Conservation (phyloP, 2,888 invertebrate genomes). For the Acanthococcus lagerstroemiae region DNA sequence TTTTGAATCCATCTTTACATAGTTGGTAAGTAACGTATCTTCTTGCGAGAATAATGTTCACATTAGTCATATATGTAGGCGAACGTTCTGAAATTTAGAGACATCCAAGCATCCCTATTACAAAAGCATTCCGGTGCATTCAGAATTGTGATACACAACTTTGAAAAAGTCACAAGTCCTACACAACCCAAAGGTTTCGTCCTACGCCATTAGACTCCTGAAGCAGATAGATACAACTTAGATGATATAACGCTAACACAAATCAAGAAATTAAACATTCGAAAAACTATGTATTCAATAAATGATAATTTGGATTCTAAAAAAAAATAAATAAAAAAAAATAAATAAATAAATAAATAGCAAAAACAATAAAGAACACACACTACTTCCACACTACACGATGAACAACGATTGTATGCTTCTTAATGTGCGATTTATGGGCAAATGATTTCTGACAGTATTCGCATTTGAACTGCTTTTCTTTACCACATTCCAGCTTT, state of each 20-base stretch:
- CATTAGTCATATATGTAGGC: no score
- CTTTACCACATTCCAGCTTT: constrained; percentile 43
- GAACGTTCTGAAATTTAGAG: no score
- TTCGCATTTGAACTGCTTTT: constrained; percentile 26
- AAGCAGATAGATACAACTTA: no score
- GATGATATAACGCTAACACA: background rate
- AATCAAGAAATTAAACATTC: background rate
- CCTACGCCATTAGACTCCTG: no score
- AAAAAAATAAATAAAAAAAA: background rate
- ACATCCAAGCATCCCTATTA: no score
- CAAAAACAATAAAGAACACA: background rate
- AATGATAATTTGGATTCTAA: background rate
- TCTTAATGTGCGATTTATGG: constrained; percentile 14
- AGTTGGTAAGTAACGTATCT: no score
- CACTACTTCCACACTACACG: background rate
- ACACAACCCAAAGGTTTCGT: no score
- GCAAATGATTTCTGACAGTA: constrained; percentile 25
- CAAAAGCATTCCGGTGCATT: no score
- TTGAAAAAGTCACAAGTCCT: no score
- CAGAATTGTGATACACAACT: no score
- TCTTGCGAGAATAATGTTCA: no score
- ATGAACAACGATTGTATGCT: constrained; percentile 21
- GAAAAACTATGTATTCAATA: background rate
- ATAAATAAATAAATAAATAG: background rate
- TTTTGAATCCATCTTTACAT: no score